Percentiles rank a stretch among this genome's conserved stretches.
Conservation (phyloP, 2,888 invertebrate species). For the Gasteruption jaculator region DNA sequence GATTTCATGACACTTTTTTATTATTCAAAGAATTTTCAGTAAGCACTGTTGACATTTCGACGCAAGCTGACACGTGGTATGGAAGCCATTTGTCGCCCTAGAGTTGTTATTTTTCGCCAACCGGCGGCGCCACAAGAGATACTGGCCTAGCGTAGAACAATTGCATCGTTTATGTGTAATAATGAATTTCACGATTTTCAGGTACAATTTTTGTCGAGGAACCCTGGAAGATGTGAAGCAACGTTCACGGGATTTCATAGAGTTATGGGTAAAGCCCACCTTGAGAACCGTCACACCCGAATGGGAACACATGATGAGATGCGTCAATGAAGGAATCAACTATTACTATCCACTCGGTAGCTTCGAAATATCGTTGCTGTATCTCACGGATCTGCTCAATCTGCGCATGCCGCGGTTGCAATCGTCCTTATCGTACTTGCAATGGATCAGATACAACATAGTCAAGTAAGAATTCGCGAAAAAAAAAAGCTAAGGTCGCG, state of each 20-base stretch:
- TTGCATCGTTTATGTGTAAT: not conserved
- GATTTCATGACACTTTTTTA: too few species aligned
- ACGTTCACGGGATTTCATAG: constrained; percentile 35
- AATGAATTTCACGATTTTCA: constrained; percentile 11
- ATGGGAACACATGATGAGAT: constrained; percentile 51
- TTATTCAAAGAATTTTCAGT: too few species aligned
- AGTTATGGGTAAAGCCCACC: constrained; percentile 42
- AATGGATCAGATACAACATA: constrained; percentile 25
- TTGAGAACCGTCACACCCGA: constrained; percentile 38
- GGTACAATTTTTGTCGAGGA: constrained; percentile 49
- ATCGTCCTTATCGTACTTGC: constrained; percentile 25
- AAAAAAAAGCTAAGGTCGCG: too few species aligned
- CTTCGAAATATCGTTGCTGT: constrained; percentile 38
- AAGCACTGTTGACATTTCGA: too few species aligned
- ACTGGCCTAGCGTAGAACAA: too few species aligned
- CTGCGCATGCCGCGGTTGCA: constrained; percentile 34
- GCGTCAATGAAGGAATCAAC: constrained; percentile 39
- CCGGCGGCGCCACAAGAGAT: too few species aligned
- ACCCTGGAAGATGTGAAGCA: constrained; percentile 38
- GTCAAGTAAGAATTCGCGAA: constrained; percentile 30
- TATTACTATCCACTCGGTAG: constrained; percentile 35
- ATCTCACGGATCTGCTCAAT: constrained; percentile 36
- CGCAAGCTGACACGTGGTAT: too few species aligned
- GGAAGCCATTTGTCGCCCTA: too few species aligned
- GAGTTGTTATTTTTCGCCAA: too few species aligned